Base-by-base conservation (phyloP, 30 jellyfish, hydroid and myxozoan genomes). In the Chironex yamaguchii region DNA sequence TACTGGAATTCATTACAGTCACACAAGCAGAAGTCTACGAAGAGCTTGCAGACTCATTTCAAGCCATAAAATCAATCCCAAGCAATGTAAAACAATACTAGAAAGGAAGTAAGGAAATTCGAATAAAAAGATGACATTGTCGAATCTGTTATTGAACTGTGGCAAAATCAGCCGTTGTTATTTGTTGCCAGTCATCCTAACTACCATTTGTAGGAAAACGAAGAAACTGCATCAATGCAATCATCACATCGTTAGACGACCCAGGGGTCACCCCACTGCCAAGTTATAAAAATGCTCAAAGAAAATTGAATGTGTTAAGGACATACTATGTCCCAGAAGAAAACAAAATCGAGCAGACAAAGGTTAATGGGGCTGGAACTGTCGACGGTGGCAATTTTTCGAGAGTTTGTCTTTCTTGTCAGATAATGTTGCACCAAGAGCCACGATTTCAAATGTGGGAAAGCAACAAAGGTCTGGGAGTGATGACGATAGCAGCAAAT, bases 401-500 rank as follows among this genome's bases (percentile, higher is more conserved):
- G 84, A 71, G 14, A 32, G 34, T 27, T 0, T 71, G 73, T 13
- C 71, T 1, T 71, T 71, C 29, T 27, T 71, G 74, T 34, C 84
- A 4, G 84, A 71, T 36, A 71, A 71, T 26, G 33, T 71, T 34
- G 28, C 72, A 14, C 72, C 84, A n/a, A 34, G 84, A 32, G 14
- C 25, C 71, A 71, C 84, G 21, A 17, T 35, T 4, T 71, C 84
- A 32, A 71, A 71, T 71, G 71, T 27, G 29, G 71, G 72, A 71
- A 71, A 36, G 34, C 22, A 69, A 71, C 84, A 48, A 49, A 49
- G 86, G 30, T 23, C 75, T 25, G 86, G 30, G 1, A 73, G 71
- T 71, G 84, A 28, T 21, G 76, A 31, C 48, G 84, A 33, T 71
- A 73, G 86, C 75, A n/a, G n/a, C n/a, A n/a, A n/a, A n/a, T 72